Evolutionary conservation across 1,140 invertebrate genomes (phyloP).

Genomic region (Drosophila elegans): DNA sequence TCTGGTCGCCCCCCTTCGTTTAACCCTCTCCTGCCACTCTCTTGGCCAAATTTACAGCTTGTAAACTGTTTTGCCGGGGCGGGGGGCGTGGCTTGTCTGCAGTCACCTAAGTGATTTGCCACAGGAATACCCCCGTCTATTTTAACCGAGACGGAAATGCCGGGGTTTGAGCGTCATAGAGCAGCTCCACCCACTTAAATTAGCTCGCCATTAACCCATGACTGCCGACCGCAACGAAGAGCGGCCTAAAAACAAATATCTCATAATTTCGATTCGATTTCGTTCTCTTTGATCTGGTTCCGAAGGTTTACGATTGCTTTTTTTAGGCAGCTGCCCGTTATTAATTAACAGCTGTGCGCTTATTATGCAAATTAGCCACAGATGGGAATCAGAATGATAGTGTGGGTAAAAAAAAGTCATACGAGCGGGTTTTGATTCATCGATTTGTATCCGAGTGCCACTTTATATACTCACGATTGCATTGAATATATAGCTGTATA

Average conservation of each 20-base stretch:
- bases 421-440: constrained; percentile 40
- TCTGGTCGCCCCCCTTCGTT: constrained; percentile 25
- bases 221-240: constrained; percentile 16
- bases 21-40: constrained; percentile 1
- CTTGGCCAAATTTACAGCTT: constrained; percentile 42
- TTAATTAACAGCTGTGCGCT: constrained; percentile 81
- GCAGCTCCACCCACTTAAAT: constrained; percentile 37
- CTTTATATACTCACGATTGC: constrained; percentile 60
- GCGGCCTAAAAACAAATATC: constrained; percentile 29
- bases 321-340: constrained; percentile 63
- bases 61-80: constrained; percentile 29
- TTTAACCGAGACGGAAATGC: constrained; percentile 38
- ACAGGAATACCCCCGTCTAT: constrained; percentile 23
- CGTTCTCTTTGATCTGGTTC: constrained; percentile 43
- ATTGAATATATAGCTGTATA: constrained; percentile 9
- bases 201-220: constrained; percentile 28
- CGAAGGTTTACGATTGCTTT: constrained; percentile 35
- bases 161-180: constrained; percentile 12
- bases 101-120: constrained; percentile 78
- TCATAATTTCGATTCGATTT: constrained; percentile 40
- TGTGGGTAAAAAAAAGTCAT: constrained; percentile 31
- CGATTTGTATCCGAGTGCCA: constrained; percentile 21
- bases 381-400: constrained; percentile 45
- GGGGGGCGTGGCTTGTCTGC: constrained; percentile 62
- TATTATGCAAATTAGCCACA: constrained; percentile 76